Evolutionary conservation across 2,888 invertebrate genomes (phyloP), one percentile per base, ranked within the genome.

Genomic region (Toxonevra muliebris): DNA sequence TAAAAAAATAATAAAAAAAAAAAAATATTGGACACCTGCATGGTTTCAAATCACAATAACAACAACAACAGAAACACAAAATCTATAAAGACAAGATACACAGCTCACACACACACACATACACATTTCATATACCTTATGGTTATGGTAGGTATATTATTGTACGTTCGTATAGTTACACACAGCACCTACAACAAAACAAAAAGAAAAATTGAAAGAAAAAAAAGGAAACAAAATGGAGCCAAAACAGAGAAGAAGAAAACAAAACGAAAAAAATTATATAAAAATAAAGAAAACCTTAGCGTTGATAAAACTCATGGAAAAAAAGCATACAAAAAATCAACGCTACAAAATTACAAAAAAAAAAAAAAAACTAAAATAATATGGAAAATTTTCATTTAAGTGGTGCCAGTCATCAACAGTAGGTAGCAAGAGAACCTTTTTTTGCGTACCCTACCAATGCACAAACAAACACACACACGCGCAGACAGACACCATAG

Each of bases 11-110:
- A 1, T 42, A 52, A 43, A 54, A 40, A 64, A 64, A 30, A 17
- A 61, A 61, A 50, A 54, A 61, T 61, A 60, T 68, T 70, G 70
- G 68, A 70, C 70, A 70, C 70, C 70, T 70, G 70, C 70, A 70
- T 55, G 62, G 58, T 70, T 68, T 70, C 59, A 61, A 70, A 68
- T 67, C 15, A 66, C 58, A 67, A 68, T 65, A 70, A 66, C 41
- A 61, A 50, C 61, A 59, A 57, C 67, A 60, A 50, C 54, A 62
- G 13, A 17, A 43, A 10, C 30, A 30, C 55, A 61, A 64, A 55
- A 64, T 30, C 54, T 61, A 53, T 45, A 62, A 61, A 55, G 66
- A 57, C 63, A 48, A 40, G 42, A 69, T 67, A 67, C 61, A 70
- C 64, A 72, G 68, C 61, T 67, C 66, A 60, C 65, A 69, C 61